phyloP scores from a whole-genome alignment of 2,113 vertebrate species.

The Tachysurus vachellii region DNA sequence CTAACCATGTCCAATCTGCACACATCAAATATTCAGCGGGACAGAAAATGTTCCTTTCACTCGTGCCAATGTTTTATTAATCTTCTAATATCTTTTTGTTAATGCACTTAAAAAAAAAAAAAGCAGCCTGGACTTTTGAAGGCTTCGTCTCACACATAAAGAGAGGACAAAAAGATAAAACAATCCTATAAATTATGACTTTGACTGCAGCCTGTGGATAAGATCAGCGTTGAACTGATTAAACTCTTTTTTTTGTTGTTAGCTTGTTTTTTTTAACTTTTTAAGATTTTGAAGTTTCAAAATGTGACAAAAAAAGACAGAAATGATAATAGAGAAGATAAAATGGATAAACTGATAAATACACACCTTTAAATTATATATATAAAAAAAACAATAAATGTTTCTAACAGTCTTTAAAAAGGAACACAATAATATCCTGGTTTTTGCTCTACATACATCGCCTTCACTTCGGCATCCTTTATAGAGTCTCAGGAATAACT shows the following conservation, averaged over 20 bases:
- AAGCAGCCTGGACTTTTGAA: not conserved
- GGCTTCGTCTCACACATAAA: not conserved
- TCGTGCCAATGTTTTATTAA: slow-evolving; percentile 35
- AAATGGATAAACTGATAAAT: not conserved
- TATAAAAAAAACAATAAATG: not conserved
- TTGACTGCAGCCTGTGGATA: not conserved
- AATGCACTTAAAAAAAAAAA: not conserved
- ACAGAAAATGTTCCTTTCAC: slow-evolving; percentile 5
- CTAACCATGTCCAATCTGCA: slow-evolving; percentile 7
- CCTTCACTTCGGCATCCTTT: not conserved
- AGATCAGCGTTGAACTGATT: not conserved
- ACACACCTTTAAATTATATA: not conserved
- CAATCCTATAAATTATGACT: not conserved
- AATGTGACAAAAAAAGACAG: not conserved
- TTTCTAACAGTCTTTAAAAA: not conserved
- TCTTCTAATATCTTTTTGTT: not conserved
- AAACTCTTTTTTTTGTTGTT: not conserved
- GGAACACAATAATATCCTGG: not conserved
- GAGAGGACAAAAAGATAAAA: not conserved
- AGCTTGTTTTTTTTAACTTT: not conserved
- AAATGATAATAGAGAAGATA: not conserved
- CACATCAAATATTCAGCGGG: slow-evolving; percentile 36
- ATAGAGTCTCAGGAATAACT: not conserved
- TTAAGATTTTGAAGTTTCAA: not conserved
- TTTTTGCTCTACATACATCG: not conserved